phyloP scores from a whole-genome alignment of 2,888 invertebrate species.

The Ophioninae sp. region DNA sequence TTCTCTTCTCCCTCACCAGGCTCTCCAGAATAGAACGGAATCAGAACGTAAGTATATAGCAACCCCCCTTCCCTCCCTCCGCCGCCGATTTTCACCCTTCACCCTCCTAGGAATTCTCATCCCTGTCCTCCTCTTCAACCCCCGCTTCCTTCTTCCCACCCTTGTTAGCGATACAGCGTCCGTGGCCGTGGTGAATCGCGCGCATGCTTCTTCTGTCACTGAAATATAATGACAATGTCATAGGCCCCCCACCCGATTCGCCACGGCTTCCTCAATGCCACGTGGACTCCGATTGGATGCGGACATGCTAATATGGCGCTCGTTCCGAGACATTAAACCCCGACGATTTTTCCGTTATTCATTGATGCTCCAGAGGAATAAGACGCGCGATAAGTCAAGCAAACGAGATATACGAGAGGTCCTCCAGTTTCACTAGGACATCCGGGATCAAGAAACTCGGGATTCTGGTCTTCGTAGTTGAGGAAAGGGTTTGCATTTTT shows the following conservation, averaged over 20 bases:
- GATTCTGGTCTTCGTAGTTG: background rate
- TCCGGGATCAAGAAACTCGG: background rate
- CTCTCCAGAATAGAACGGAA: slow-evolving; percentile 16
- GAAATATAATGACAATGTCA: slow-evolving; percentile 80
- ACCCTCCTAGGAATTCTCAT: slow-evolving; percentile 11
- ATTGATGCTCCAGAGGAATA: slow-evolving; percentile 30
- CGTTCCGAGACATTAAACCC: slow-evolving; percentile 80
- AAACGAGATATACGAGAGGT: slow-evolving; percentile 5
- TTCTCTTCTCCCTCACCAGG: slow-evolving; percentile 19
- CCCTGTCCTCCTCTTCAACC: slow-evolving; percentile 36
- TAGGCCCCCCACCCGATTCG: slow-evolving; percentile 77
- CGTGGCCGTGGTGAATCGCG: slow-evolving; percentile 76
- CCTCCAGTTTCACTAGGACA: background rate
- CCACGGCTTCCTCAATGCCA: slow-evolving; percentile 74
- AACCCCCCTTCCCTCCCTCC: background rate
- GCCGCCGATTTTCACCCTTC: background rate
- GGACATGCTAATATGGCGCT: slow-evolving; percentile 81
- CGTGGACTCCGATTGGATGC: slow-evolving; percentile 80
- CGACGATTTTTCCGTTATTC: slow-evolving; percentile 57
- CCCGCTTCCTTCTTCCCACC: slow-evolving; percentile 73
- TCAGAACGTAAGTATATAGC: slow-evolving; percentile 27
- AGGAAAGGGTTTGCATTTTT: background rate
- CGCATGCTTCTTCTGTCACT: slow-evolving; percentile 79
- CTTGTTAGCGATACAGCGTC: slow-evolving; percentile 77
- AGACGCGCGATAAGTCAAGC: slow-evolving; percentile 28